A percentile compares a stretch with the other conserved stretches of the same genome.
phyloP scores from a whole-genome alignment of 2,113 vertebrate species.

The Naja naja region DNA sequence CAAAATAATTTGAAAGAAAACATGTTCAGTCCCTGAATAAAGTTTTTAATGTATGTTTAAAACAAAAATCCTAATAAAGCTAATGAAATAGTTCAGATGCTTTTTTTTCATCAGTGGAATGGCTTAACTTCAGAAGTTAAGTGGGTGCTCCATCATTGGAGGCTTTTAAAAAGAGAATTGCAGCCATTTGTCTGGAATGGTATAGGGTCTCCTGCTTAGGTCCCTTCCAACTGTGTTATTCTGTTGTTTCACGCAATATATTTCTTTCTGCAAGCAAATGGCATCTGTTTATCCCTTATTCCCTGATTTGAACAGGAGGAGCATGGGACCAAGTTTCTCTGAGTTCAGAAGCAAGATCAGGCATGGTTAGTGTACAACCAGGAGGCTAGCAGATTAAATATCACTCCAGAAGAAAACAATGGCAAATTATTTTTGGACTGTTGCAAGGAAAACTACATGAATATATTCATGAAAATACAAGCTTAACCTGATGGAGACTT shows the following conservation, averaged over 20 bases:
- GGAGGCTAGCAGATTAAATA: not conserved
- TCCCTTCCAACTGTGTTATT: not conserved
- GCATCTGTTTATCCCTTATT: not conserved
- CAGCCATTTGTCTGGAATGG: not conserved
- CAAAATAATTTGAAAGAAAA: not conserved
- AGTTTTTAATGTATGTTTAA: conserved; percentile 30
- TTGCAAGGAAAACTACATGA: not conserved
- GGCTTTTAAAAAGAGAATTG: not conserved
- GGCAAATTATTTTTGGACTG: not conserved
- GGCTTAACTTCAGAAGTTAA: not conserved
- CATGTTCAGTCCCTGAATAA: conserved; percentile 27
- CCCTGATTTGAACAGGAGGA: not conserved
- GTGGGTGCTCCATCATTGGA: not conserved
- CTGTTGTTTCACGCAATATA: not conserved
- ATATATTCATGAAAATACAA: not conserved
- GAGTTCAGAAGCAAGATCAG: not conserved
- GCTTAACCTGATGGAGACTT: not conserved
- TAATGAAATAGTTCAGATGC: conserved; percentile 15
- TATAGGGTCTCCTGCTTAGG: not conserved
- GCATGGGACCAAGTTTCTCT: not conserved
- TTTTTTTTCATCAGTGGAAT: not conserved
- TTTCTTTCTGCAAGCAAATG: not conserved
- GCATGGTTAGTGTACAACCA: not conserved
- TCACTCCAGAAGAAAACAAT: not conserved
- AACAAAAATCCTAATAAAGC: conserved; percentile 9